These are phyloP conservation scores for Marasmarcha lunaedactyla DNA, from an alignment of 2,888 invertebrate genomes.

Conservation along the genomic window DNA sequence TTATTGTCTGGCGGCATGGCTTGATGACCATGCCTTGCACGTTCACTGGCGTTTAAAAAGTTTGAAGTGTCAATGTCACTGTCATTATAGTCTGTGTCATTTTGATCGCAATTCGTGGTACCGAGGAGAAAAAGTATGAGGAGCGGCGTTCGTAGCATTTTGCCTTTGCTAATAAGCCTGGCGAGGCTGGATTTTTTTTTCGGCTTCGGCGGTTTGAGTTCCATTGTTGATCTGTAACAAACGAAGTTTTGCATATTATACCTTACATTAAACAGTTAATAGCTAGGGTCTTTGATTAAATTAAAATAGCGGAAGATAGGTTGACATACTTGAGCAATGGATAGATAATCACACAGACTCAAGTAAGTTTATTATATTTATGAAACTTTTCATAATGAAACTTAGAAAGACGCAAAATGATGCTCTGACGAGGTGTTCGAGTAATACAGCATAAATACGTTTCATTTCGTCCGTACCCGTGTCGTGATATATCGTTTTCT, in stretches of 20 bases:
- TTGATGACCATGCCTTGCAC: slow-evolving; percentile 32
- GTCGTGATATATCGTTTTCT: too few species aligned
- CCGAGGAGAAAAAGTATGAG: slow-evolving; percentile 47
- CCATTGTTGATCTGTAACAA: slow-evolving; percentile 49
- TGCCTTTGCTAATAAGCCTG: slow-evolving; percentile 42
- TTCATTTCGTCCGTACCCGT: too few species aligned
- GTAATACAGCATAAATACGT: too few species aligned
- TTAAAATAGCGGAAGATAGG: too few species aligned
- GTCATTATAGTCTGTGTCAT: slow-evolving; percentile 25
- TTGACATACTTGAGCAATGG: too few species aligned
- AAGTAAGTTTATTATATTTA: too few species aligned
- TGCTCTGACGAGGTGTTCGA: too few species aligned
- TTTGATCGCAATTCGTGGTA: slow-evolving; percentile 47
- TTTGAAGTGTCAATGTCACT: slow-evolving; percentile 12
- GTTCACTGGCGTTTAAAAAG: slow-evolving; percentile 16
- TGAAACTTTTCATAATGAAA: too few species aligned
- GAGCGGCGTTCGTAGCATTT: slow-evolving; percentile 43
- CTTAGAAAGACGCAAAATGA: too few species aligned
- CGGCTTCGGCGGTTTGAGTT: slow-evolving; percentile 52
- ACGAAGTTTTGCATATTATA: slow-evolving; percentile 5
- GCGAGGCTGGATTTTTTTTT: slow-evolving; percentile 47
- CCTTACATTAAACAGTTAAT: too few species aligned
- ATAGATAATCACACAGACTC: too few species aligned
- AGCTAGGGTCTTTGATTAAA: too few species aligned
- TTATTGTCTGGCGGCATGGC: slow-evolving; percentile 25